Base-by-base conservation (phyloP, 2,797 vertebrate genomes). In the Psittacula echo region DNA sequence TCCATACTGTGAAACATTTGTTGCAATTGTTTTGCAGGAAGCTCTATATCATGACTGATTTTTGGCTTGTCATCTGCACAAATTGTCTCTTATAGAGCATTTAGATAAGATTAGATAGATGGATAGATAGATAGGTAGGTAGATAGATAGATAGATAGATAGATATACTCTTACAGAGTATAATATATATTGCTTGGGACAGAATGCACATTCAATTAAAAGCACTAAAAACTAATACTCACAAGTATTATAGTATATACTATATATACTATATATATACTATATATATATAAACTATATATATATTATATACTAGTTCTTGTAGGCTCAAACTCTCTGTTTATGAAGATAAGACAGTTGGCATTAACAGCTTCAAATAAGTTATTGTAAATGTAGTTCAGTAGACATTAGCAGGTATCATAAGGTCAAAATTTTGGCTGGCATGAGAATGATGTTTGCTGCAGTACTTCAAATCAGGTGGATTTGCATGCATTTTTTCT, bases 11-110 rank as follows among this genome's bases (percentile, higher is more conserved):
- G 18, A 29, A 53, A 60, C 21, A 27, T 21, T 73, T 58, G 41
- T 88, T 48, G 48, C 32, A 53, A 34, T 48, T 27, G 7, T 68
- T 68, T 44, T 64, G 30, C 39, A 60, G 54, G 27, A 34, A 73
- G 27, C 44, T 85, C 13, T 45, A 39, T 37, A 30, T 10, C 19
- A 27, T 44, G 34, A 64, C 13, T 80, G 89, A 56, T 73, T 94
- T 78, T 82, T 84, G 71, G 44, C 74, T 93, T 95, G 83, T 90
- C 92, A 95, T 56, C 75, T 92, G 47, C 73, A 80, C 60, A 47
- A 0, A 11, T 85, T 94, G 70, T 91, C 83, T 89, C 32, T 81
- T 93, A 82, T 6, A 48, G 50, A 95, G 54, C 24, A 51, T 51
- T 51, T 29, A 51, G 16, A 29, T 51, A 29, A 51, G 27, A 51